Base-by-base conservation (phyloP, 2,797 vertebrate species). In the Pampus argenteus region DNA sequence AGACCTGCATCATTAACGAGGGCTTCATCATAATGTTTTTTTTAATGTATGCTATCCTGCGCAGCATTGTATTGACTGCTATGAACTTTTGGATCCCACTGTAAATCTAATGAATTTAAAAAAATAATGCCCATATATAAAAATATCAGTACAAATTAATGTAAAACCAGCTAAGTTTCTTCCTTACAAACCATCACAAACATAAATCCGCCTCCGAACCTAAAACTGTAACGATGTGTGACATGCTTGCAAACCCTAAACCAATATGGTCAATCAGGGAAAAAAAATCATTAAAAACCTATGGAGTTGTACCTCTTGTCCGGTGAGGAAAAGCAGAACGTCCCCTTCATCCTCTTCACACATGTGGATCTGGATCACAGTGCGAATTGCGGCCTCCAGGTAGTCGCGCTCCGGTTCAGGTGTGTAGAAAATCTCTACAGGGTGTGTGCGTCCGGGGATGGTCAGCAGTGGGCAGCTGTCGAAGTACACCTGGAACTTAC, bases 371-470 rank as follows among this genome's bases (percentile, higher is more conserved):
- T 98, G 98, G 66, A 99, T 97, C 62, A 98, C 96, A 1, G 97
- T 98, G 83, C 97, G 95, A 85, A 99, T 98, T 74, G 97, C 97
- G 5, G 98, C 97, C 92, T 99, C 98, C 64, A 99, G 94, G 89
- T 99, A 99, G 93, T 98, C 98, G 36, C 98, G 93, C 89, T 99
- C 97, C 0, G 97, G 97, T 81, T 99, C 97, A 1, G 97, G 97
- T 17, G 97, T 98, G 92, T 99, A 99, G 90, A 98, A 98, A 77
- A 99, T 99, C 94, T 99, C 98, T 85, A 99, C 97, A 7, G 97
- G 97, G 89, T 99, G 97, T 0, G 97, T 99, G 69, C 97, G 96
- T 11, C 98, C 98, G 0, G 98, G 97, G 82, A 99, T 98, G 69
- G 97, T 99, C 49, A 98, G 92, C 79, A 99, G 95, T 14, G 98